Evolutionary conservation across 2,797 vertebrate species (phyloP), one percentile per base, ranked within the genome.

Genomic region (Bradypodion ventrale): DNA sequence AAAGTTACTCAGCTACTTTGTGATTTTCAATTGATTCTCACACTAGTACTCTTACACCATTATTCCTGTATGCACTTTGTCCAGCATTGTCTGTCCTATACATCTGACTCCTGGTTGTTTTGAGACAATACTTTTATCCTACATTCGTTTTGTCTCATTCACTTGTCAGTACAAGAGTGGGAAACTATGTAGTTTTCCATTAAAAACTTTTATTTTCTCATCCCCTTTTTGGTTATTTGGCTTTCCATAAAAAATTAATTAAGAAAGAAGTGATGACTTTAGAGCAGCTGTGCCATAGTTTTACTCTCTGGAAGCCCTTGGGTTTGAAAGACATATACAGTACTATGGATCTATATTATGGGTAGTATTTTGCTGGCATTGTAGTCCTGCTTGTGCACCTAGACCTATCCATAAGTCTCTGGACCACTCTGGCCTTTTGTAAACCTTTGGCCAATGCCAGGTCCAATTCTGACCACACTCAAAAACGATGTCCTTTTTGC

Each of bases 401-500:
- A 42, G 29, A 29, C 4, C 27, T 83, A 59, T 49, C 32, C n/a
- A 15, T 44, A 2, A 10, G 52, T 10, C 44, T 40, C n/a, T 69
- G 49, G 27, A 23, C 23, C 52, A 70, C 46, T 59, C 35, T 62
- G 69, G 5, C 16, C 49, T 56, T 23, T 35, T 15, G 42, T 21
- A 29, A 23, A 76, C 23, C 27, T 49, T 70, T 70, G 25, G 3
- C 16, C 62, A 80, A 19, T 80, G 62, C 21, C 49, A 0, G 29
- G 5, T 49, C n/a, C 60, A 23, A n/a, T 52, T 77, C 85, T 83
- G 84, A 75, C 90, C 90, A 82, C 19, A 21, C 52, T 56, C 52
- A 75, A 89, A 82, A 60, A 44, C 42, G 32, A 35, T 8, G 44
- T 56, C 68, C 32, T 52, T 85, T 74, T 52, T 7, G 16, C 75